Base-by-base conservation (phyloP, 2,113 vertebrate genomes). In the Arizona elegans region DNA sequence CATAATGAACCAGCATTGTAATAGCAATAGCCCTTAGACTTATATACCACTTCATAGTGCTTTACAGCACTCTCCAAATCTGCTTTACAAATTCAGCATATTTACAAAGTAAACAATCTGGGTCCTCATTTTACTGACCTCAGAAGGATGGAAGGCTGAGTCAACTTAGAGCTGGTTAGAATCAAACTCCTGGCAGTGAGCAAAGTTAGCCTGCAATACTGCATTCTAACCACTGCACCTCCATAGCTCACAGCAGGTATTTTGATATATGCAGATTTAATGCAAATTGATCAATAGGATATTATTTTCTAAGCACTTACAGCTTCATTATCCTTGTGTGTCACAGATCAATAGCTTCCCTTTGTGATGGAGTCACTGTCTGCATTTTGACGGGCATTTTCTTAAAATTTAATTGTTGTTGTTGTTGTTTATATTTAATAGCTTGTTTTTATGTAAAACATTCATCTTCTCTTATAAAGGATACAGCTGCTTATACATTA, bases 341-440 rank as follows among this genome's bases (percentile, higher is more conserved):
- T 54, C 70, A 89, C 86, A 95, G 95, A 10, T 19, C 87, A 70
- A 5, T 93, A 81, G 70, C 19, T 93, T 81, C 86, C 4, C 53
- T 92, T 50, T 90, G 92, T 93, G 33, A 86, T 81, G 24, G 13
- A 90, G 38, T 81, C 2, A 55, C 86, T 96, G 93, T 96, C 96
- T 96, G 93, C 93, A 93, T 86, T 96, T 95, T 96, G 94, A 96
- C 89, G 88, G 91, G 85, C 62, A 95, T 56, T 86, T 93, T 93
- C 47, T 91, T 55, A 91, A 87, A 88, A 47, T 93, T 87, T 81
- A 38, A 92, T 94, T 90, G 95, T 94, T 88, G 81, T 95, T 88
- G 81, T 95, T 88, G 86, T 53, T 90, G 52, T 93, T 5, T 26
- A 93, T 43, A 59, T 33, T 94, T 2, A 94, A 88, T 43, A 59